phyloP scores from a whole-genome alignment of 1,140 invertebrate species.

The Drosophila lini region DNA sequence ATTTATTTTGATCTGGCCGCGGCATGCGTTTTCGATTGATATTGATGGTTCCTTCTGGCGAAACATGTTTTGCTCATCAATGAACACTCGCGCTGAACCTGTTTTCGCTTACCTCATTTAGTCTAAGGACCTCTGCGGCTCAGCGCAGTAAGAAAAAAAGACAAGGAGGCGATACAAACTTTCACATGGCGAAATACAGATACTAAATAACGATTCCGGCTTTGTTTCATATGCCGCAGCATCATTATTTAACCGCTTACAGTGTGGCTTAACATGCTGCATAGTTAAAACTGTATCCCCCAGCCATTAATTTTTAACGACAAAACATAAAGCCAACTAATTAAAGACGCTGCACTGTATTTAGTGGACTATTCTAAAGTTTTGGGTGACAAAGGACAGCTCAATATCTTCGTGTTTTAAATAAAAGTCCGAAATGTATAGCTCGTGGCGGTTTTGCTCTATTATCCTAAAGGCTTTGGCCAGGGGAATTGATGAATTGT shows the following conservation, averaged over 20 bases:
- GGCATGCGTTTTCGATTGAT: conserved; percentile 58
- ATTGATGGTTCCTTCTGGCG: conserved; percentile 54
- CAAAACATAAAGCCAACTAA: conserved; percentile 8
- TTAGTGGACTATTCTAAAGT: conserved; percentile 22
- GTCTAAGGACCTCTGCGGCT: conserved; percentile 33
- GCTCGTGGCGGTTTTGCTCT: conserved; percentile 10
- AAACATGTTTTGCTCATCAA: conserved; percentile 60
- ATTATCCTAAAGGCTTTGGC: conserved; percentile 16
- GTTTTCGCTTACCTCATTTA: conserved; percentile 37
- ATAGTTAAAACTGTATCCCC: conserved; percentile 2
- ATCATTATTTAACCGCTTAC: conserved; percentile 34
- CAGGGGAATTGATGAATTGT: conserved; percentile 3
- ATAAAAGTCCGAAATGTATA: conserved; percentile 28
- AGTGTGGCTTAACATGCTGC: conserved; percentile 8
- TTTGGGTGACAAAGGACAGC: conserved; percentile 22
- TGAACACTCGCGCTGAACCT: conserved; percentile 42
- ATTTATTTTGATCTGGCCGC: conserved; percentile 58
- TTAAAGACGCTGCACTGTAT: conserved; percentile 7
- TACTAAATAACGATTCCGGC: conserved; percentile 35
- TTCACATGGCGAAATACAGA: conserved; percentile 31
- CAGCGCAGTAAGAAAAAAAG: conserved; percentile 24
- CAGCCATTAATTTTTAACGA: conserved; percentile 27
- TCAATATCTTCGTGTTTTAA: conserved; percentile 31
- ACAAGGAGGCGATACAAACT: conserved; percentile 44
- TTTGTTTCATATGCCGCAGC: conserved; percentile 38